These are phyloP conservation scores for Philopedon plagiatum DNA, from an alignment of 2,888 invertebrate genomes.

Conservation along the genomic window DNA sequence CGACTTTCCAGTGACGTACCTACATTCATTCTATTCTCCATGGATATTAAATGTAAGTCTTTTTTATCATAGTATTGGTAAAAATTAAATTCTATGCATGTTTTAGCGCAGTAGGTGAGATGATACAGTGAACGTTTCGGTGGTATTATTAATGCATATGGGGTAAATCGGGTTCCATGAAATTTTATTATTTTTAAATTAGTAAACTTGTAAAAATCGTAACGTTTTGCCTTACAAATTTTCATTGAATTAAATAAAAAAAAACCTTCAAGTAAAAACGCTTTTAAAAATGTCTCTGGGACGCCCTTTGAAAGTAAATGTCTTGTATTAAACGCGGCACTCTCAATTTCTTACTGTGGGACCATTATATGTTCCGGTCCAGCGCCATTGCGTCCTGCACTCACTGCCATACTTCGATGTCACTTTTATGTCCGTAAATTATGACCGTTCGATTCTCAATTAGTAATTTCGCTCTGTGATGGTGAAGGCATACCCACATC, in stretches of 20 bases:
- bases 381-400: slow-evolving; percentile 50
- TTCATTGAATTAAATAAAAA: background rate
- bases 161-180: no score
- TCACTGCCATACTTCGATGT: slow-evolving; percentile 47
- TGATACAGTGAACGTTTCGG: no score
- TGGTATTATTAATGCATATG: no score
- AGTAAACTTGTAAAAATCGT: background rate
- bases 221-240: no score
- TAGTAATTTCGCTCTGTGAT: slow-evolving; percentile 42
- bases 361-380: slow-evolving; percentile 46
- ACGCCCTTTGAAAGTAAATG: slow-evolving; percentile 33
- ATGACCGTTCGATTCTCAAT: slow-evolving; percentile 49
- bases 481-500: slow-evolving; percentile 34
- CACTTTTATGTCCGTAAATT: slow-evolving; percentile 49
- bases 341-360: slow-evolving; percentile 37
- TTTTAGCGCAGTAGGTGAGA: no score
- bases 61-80: no score
- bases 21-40: background rate
- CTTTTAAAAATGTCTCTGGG: background rate
- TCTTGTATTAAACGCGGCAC: slow-evolving; percentile 33
- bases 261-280: background rate
- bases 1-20: slow-evolving; percentile 55
- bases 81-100: no score
- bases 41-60: no score
- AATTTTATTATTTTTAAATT: no score